Evolutionary conservation across 1,140 invertebrate species (phyloP).

Genomic region (Microplitis demolitor): DNA sequence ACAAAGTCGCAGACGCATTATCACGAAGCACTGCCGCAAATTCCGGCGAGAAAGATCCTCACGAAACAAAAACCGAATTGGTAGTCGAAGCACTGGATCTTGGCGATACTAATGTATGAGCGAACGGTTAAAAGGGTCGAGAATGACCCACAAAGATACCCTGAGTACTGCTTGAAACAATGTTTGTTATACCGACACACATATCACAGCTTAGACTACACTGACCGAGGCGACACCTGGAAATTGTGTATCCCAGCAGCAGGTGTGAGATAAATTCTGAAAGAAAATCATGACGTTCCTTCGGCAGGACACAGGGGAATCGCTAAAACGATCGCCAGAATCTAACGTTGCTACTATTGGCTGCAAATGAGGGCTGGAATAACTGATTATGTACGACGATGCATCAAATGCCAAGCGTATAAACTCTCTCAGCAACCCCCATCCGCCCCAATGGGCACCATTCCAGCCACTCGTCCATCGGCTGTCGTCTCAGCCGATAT

Average conservation of each 20-base stretch:
- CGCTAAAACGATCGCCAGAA: slow-evolving; percentile 29
- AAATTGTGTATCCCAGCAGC: slow-evolving; percentile 19
- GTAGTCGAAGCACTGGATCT: slow-evolving; percentile 29
- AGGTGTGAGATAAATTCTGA: background rate
- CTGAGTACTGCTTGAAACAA: slow-evolving; percentile 27
- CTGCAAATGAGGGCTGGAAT: slow-evolving; percentile 22
- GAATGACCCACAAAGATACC: slow-evolving; percentile 9
- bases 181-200: slow-evolving; percentile 13
- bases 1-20: slow-evolving; percentile 48
- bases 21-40: slow-evolving; percentile 27
- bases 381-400: slow-evolving; percentile 23
- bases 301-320: slow-evolving; percentile 31
- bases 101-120: slow-evolving; percentile 36
- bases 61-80: slow-evolving; percentile 12
- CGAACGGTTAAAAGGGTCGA: background rate
- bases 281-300: slow-evolving; percentile 23
- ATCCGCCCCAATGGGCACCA: slow-evolving; percentile 9
- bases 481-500: background rate
- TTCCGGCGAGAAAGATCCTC: background rate
- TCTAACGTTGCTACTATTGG: slow-evolving; percentile 33
- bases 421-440: background rate
- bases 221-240: too few relatives aligned
- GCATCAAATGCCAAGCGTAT: slow-evolving; percentile 3
- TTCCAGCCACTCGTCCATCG: background rate
- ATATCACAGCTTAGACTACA: slow-evolving; percentile 7